phyloP scores from a whole-genome alignment of 2,113 vertebrate genomes.

The Ophthalmotilapia sp. region DNA sequence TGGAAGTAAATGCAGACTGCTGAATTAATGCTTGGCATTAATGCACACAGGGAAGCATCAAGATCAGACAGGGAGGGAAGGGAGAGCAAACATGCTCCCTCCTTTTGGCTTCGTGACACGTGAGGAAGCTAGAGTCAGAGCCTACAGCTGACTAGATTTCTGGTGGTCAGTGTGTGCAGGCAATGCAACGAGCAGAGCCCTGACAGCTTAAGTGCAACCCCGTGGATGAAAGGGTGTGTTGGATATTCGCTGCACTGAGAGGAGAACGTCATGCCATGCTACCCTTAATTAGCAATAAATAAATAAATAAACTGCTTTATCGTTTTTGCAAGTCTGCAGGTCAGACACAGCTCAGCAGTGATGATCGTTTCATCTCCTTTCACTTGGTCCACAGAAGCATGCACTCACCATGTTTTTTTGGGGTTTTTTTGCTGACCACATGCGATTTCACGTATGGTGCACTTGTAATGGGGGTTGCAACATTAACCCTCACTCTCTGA shows the following conservation, averaged over 20 bases:
- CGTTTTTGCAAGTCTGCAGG: not conserved
- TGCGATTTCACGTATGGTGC: slow-evolving; percentile 31
- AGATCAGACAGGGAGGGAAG: not conserved
- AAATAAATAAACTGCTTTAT: not conserved
- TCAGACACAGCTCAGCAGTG: not conserved
- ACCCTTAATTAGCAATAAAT: not conserved
- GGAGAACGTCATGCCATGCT: not conserved
- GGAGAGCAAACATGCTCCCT: not conserved
- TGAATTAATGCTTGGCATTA: not conserved
- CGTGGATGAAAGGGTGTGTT: not conserved
- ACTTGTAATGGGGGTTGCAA: not conserved
- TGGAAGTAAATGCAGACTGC: not conserved
- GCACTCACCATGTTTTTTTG: not conserved
- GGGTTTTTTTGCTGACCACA: slow-evolving; percentile 29
- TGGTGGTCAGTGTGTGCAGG: not conserved
- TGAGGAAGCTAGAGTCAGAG: not conserved
- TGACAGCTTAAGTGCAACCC: not conserved
- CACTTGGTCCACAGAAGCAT: slow-evolving; percentile 4
- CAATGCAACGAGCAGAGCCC: not conserved
- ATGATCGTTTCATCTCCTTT: not conserved
- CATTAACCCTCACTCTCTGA: not conserved
- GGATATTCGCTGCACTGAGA: not conserved
- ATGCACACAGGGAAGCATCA: not conserved
- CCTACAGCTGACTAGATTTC: not conserved
- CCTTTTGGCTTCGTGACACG: not conserved